Base-by-base conservation (phyloP, 2,113 vertebrate species). In the Gymnogyps californianus region DNA sequence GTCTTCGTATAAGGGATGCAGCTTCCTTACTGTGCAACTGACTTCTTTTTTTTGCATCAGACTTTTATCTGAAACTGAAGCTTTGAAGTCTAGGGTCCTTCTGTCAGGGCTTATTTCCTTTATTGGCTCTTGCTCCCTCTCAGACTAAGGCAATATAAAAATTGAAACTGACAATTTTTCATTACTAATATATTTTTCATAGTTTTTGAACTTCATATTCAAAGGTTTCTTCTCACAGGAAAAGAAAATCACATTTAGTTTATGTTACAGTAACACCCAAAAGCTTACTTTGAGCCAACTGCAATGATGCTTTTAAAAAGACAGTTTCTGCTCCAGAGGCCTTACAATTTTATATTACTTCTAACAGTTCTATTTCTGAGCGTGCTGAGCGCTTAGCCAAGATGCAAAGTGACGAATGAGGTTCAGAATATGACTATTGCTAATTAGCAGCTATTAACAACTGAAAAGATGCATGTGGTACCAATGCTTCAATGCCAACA, bases 401-500 rank as follows among this genome's bases (percentile, higher is more conserved):
- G 97, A 95, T 74, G 62, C 72, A 86, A 22, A 88, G 81, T 94
- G 83, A 97, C 65, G 25, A 90, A 93, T 87, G 83, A 94, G 89
- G 71, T 96, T 97, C 51, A 46, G 94, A 88, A 96, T 96, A 96
- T 54, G 84, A 89, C 76, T 96, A 94, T 95, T 84, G 89, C 87
- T 98, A 98, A 98, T 98, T 97, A 98, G 91, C 82, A 97, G 96
- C 95, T 96, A 96, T 95, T 97, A 95, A 96, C 94, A 96, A 88
- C 74, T 95, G 84, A 96, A 90, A 97, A 96, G 87, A 96, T 93
- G 83, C 96, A 94, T 15, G 55, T 36, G 94, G 96, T 80, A 96
- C 92, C 54, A 51, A 7, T 62, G 79, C 83, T 95, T 83, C 92
- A 46, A n/a, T 89, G 96, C 93, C 95, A 95, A 8, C 54, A 96